phyloP scores from a whole-genome alignment of 2,113 vertebrate species.

The Heterotis niloticus region DNA sequence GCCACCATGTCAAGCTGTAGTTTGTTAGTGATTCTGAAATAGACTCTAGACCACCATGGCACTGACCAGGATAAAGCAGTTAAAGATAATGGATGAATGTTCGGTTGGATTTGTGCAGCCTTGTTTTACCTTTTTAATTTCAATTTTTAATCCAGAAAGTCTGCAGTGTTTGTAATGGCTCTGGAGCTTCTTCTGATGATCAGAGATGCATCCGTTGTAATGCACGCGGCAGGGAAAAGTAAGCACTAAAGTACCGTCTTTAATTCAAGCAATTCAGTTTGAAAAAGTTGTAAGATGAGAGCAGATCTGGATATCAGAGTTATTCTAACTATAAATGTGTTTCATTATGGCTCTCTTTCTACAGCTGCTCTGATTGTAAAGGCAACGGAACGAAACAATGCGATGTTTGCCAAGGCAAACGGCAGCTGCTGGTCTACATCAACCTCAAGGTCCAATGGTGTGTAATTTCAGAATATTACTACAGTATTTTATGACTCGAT shows the following conservation, averaged over 20 bases:
- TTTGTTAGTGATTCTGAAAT: background rate
- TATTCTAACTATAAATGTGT: background rate
- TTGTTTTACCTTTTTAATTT: background rate
- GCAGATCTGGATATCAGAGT: too few species aligned
- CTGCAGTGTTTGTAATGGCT: slow-evolving; percentile 48
- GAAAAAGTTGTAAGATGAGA: too few species aligned
- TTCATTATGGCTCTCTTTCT: slow-evolving; percentile 11
- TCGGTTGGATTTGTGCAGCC: background rate
- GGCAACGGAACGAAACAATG: slow-evolving; percentile 35
- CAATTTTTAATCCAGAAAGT: slow-evolving; percentile 36
- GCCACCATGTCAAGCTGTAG: too few species aligned
- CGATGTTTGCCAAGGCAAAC: slow-evolving; percentile 53
- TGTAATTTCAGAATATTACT: slow-evolving; percentile 24
- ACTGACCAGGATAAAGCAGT: background rate
- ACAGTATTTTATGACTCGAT: too few species aligned
- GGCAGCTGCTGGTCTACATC: slow-evolving; percentile 55
- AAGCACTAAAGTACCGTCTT: background rate
- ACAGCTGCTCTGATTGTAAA: slow-evolving; percentile 44
- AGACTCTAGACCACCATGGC: background rate
- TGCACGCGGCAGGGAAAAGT: slow-evolving; percentile 47
- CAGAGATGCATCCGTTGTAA: slow-evolving; percentile 40
- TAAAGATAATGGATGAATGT: background rate
- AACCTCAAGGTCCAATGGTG: slow-evolving; percentile 63
- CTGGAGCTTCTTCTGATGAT: slow-evolving; percentile 8
- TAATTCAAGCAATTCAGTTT: too few species aligned